These are phyloP conservation scores for Ictalurus furcatus DNA, from an alignment of 2,113 vertebrate genomes.

Conservation along the genomic window DNA sequence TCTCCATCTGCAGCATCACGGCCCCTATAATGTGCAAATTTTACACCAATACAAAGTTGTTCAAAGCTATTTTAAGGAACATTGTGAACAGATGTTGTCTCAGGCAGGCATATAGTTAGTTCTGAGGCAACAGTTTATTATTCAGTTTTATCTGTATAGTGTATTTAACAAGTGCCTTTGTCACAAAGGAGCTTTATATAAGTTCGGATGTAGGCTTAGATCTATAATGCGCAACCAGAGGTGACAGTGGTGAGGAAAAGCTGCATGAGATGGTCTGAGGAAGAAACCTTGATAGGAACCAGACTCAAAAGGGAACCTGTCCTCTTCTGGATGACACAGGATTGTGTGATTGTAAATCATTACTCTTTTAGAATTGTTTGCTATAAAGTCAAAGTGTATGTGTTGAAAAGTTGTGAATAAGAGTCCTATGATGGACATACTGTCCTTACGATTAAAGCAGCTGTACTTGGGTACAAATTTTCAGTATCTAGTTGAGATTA, in stretches of 20 bases:
- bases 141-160: neutral
- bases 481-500: too few species aligned
- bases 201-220: neutral
- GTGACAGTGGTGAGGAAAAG: neutral
- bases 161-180: neutral
- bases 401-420: too few species aligned
- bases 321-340: neutral
- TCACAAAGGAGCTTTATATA: neutral
- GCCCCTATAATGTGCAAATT: neutral
- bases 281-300: neutral
- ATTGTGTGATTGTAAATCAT: neutral
- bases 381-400: neutral
- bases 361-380: neutral
- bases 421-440: neutral
- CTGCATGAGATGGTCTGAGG: neutral
- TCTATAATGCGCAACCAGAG: neutral
- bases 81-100: neutral
- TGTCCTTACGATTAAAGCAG: too few species aligned
- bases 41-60: neutral
- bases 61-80: neutral
- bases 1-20: constrained; percentile 46
- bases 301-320: neutral
- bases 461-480: too few species aligned
- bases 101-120: neutral
- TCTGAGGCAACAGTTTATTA: neutral